Base-by-base conservation (phyloP, 2,113 vertebrate genomes). In the Myotis lucifugus region DNA sequence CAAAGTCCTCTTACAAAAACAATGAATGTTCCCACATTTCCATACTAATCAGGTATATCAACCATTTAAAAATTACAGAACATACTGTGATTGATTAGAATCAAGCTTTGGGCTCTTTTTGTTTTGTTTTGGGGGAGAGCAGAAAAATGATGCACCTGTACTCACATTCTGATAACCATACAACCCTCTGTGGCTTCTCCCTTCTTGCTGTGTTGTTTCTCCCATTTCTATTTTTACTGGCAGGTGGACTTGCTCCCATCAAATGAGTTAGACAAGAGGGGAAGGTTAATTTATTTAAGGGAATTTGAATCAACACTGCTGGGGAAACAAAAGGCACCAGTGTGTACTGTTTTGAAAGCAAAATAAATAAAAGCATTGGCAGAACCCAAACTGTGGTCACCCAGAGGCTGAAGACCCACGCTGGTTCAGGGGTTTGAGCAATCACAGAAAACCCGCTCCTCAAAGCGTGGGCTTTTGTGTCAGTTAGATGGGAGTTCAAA, bases 301-400 rank as follows among this genome's bases (percentile, higher is more conserved):
- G 40, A 83, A 91, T 78, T 69, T n/a, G 86, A 94, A 83, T 92
- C 42, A 48, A 66, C 61, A 64, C 48, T 25, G 42, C n/a, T 12
- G 17, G 79, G 70, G 42, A 91, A 90, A 97, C 88, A 94, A 83
- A 94, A 88, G 88, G 67, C 46, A 81, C 40, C 91, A 78, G 76
- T 72, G 56, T 87, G 50, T 67, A 9, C 32, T 18, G 15, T 88
- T 46, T 89, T 91, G 64, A 64, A 85, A 88, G 56, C 61, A 90
- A 91, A 96, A 88, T 82, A 96, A 96, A 94, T 27, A 29, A 85
- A 90, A 84, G 79, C 77, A 18, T 2, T 11, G 48, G 34, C 0
- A 1, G 27, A 85, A 64, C 46, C 82, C 46, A 46, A 37, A 37
- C 34, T 23, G n/a, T 42, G 12, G 56, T 42, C 6, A 4, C 21